phyloP scores from a whole-genome alignment of 2,888 invertebrate species.

The Phlogophora meticulosa region DNA sequence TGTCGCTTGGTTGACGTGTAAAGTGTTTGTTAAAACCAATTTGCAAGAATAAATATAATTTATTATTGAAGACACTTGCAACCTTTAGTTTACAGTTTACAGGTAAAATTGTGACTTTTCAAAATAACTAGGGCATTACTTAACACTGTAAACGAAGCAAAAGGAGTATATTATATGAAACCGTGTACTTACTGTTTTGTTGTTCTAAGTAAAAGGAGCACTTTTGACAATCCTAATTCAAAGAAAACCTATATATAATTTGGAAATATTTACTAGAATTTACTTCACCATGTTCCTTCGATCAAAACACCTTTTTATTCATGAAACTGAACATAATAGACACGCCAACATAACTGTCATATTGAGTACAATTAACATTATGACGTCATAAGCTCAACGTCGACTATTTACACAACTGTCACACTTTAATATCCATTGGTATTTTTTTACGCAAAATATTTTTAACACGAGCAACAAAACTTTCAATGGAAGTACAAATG shows the following conservation, averaged over 20 bases:
- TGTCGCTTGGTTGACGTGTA: too few species aligned
- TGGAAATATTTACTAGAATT: background rate
- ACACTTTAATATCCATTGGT: slow-evolving; percentile 3
- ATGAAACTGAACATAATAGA: slow-evolving; percentile 14
- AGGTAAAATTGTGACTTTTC: too few species aligned
- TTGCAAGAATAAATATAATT: too few species aligned
- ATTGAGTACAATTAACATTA: slow-evolving; percentile 20
- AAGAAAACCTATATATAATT: background rate
- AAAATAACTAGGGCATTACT: too few species aligned
- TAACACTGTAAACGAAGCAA: too few species aligned
- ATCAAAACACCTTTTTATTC: slow-evolving; percentile 3
- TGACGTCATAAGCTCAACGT: slow-evolving; percentile 32
- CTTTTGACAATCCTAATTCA: background rate
- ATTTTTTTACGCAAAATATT: background rate
- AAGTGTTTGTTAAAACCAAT: too few species aligned
- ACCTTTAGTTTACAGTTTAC: background rate
- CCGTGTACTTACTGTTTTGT: background rate
- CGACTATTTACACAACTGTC: slow-evolving; percentile 46
- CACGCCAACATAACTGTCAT: background rate
- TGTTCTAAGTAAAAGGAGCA: background rate
- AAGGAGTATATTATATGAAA: background rate
- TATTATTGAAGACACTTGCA: background rate
- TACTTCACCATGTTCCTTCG: background rate
- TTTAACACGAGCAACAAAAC: background rate
- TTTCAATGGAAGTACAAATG: background rate